Evolutionary conservation across 2,113 vertebrate species (phyloP), one percentile per base, ranked within the genome.

Genomic region (Pollachius pollachius): DNA sequence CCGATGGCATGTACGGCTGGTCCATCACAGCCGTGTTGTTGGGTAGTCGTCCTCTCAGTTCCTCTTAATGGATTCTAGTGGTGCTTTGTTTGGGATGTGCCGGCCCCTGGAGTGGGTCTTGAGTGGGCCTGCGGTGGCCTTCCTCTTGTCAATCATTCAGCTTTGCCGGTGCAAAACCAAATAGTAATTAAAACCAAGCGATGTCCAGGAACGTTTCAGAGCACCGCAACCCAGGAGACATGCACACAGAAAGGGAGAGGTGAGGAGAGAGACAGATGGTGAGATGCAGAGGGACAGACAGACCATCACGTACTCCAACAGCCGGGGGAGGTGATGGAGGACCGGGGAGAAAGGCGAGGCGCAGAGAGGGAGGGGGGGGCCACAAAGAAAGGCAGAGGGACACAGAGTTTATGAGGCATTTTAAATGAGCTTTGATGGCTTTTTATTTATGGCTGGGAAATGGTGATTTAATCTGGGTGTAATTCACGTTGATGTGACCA

Each of bases 111-210:
- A 30, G 57, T 64, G 73, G 70, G 56, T 19, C 78, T 74, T 61
- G 48, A 67, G 71, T 64, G 67, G 71, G 59, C 66, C 72, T 67
- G 68, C 4, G 25, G 61, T 65, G 54, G 37, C 71, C 82, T 17
- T 69, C 62, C 30, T 8, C 34, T 77, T 68, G 73, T 85, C 56
- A 87, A 83, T 84, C 64, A 82, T 87, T 82, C 87, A 80, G 67
- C 61, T 70, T 74, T 65, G 70, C 80, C 68, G 69, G 59, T 13
- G 61, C 64, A 77, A 62, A 82, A 78, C 64, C 62, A 52, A 25
- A 77, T 81, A 81, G 80, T 82, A 86, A 85, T 48, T 48, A 48
- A 48, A 48, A 48, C 41, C 41, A 7, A 48, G 41, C 12, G 30
- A 34, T 34, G 30, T 34, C 30, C 41, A 48, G 11, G 41, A 48